These are phyloP conservation scores for Parotia lawesii DNA, from an alignment of 2,113 vertebrate genomes.

Conservation along the genomic window DNA sequence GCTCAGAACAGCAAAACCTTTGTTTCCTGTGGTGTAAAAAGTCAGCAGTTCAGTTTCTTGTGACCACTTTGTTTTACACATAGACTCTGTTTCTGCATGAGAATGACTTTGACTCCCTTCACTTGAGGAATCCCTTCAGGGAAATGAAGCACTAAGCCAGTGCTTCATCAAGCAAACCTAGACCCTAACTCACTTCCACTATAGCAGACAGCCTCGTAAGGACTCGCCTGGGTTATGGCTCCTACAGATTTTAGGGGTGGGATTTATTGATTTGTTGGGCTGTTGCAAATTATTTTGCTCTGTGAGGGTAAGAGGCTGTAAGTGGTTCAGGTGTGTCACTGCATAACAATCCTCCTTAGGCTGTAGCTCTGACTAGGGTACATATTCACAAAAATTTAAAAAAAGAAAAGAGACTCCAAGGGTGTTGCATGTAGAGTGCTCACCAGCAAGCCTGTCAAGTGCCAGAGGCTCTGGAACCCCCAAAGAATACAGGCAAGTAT, in stretches of 20 bases:
- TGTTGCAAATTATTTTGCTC: background rate
- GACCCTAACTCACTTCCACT: no score
- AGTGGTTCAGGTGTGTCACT: background rate
- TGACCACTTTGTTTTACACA: background rate
- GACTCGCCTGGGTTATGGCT: background rate
- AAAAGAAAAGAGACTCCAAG: background rate
- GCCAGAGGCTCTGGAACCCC: background rate
- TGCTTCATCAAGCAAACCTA: background rate
- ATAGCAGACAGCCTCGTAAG: background rate
- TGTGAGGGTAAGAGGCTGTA: background rate
- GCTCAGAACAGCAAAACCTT: background rate
- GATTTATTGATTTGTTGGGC: background rate
- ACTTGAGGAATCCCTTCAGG: background rate
- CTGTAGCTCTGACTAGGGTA: background rate
- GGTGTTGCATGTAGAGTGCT: background rate
- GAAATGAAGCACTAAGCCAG: background rate
- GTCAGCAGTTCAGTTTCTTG: background rate
- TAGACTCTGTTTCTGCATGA: background rate
- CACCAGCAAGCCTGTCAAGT: background rate
- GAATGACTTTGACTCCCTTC: background rate
- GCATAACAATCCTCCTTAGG: background rate
- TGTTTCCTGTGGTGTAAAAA: background rate
- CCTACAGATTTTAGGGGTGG: background rate
- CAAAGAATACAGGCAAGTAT: background rate
- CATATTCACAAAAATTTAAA: fast-evolving